Percentiles rank a stretch among this genome's conserved stretches.
These are phyloP conservation scores for Neosilurus hyrtlii DNA, from an alignment of 2,797 vertebrate species.

Conservation along the genomic window DNA sequence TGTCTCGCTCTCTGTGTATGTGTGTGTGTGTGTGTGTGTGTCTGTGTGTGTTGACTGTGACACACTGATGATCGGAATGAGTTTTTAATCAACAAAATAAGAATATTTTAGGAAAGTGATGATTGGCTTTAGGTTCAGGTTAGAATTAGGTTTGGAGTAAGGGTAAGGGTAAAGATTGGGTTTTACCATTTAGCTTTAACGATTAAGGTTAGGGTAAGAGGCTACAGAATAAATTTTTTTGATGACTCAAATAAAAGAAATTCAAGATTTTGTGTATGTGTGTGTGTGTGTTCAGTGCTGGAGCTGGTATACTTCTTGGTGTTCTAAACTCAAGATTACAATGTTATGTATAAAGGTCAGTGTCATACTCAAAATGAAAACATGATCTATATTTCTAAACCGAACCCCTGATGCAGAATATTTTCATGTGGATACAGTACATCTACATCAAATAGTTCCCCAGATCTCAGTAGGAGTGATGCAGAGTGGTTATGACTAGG, in stretches of 20 bases:
- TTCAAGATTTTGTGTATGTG: too few relatives aligned
- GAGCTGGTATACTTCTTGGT: background rate
- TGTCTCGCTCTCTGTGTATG: background rate
- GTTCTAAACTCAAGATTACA: background rate
- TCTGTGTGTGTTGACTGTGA: background rate
- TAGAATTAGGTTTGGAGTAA: too few relatives aligned
- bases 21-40: conserved; percentile 2
- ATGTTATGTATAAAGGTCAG: background rate
- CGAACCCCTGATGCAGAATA: background rate
- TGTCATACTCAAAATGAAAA: background rate
- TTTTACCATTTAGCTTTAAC: too few relatives aligned
- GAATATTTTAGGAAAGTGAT: too few relatives aligned
- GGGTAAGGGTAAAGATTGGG: too few relatives aligned
- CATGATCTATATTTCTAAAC: background rate
- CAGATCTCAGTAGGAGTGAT: background rate
- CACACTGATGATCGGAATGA: too few relatives aligned
- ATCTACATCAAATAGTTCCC: background rate
- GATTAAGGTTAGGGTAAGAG: too few relatives aligned
- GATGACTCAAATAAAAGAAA: too few relatives aligned
- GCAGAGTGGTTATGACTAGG: background rate
- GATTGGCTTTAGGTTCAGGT: too few relatives aligned
- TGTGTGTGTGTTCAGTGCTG: background rate
- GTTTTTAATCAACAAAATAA: too few relatives aligned
- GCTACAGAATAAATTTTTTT: too few relatives aligned
- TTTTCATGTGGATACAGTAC: background rate